phyloP scores from a whole-genome alignment of 30 jellyfish, hydroid and myxozoan species.

The Rhopilema esculentum region DNA sequence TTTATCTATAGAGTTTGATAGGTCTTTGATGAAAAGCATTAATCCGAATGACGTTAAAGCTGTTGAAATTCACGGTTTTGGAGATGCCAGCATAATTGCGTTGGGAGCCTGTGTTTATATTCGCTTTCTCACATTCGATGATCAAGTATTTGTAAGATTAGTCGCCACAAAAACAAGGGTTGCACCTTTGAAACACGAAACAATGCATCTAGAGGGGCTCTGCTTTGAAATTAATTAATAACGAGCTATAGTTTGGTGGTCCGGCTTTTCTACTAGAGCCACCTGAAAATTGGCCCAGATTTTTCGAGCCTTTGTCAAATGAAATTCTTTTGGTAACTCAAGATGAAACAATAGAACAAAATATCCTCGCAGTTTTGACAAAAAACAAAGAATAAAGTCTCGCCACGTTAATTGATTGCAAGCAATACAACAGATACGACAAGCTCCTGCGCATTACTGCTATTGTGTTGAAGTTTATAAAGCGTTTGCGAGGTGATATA shows the following conservation, averaged over 20 bases:
- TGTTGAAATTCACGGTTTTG: neutral
- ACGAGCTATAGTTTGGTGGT: neutral
- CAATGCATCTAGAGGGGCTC: constrained; percentile 4
- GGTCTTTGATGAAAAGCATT: neutral
- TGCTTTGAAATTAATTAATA: neutral
- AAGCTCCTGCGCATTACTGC: constrained; percentile 11
- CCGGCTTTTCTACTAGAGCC: neutral
- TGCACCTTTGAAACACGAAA: constrained; percentile 21
- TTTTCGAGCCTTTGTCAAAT: neutral
- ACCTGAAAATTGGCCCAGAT: no score
- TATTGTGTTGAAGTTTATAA: neutral
- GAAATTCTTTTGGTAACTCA: no score
- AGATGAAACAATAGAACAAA: no score
- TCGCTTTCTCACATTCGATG: neutral
- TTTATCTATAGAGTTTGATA: neutral
- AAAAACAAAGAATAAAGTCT: no score
- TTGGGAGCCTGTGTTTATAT: neutral
- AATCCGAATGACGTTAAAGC: neutral
- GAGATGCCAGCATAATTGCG: neutral
- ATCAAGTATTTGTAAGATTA: neutral
- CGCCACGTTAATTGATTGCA: no score
- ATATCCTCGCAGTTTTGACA: no score
- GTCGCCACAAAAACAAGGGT: constrained; percentile 22
- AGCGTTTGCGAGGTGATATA: neutral
- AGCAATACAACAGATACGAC: no score